phyloP scores from a whole-genome alignment of 2,113 vertebrate genomes.

The Odontesthes bonariensis region DNA sequence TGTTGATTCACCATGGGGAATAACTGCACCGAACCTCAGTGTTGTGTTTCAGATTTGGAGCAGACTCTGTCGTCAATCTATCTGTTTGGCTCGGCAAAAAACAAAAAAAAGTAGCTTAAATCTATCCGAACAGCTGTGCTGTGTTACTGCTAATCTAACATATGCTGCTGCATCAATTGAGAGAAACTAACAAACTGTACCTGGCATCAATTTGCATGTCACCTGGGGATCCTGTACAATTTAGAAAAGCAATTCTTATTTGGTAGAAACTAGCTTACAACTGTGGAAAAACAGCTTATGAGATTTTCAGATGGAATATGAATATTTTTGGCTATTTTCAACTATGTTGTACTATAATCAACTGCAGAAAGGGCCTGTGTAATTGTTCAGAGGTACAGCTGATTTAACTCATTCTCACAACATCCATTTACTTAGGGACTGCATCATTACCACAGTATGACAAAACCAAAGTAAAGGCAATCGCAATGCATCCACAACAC shows the following conservation, averaged over 20 bases:
- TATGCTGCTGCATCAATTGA: not conserved
- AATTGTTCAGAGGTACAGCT: not conserved
- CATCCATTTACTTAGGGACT: not conserved
- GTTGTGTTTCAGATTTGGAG: constrained; percentile 23
- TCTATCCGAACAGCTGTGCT: not conserved
- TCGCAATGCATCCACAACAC: not conserved
- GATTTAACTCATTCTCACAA: not conserved
- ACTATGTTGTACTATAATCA: not conserved
- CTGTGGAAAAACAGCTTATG: not conserved
- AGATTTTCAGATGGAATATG: not conserved
- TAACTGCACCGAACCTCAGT: constrained; percentile 21
- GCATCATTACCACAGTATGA: not conserved
- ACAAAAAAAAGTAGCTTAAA: not conserved
- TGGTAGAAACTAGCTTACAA: not conserved
- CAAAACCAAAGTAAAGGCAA: not conserved
- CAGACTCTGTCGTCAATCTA: not conserved
- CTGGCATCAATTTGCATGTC: not conserved
- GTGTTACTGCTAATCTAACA: not conserved
- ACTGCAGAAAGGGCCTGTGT: too few relatives aligned
- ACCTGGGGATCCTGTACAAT: not conserved
- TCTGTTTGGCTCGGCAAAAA: not conserved
- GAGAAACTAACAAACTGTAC: not conserved
- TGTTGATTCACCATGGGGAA: constrained; percentile 21
- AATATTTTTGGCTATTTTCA: not conserved
- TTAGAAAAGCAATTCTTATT: not conserved